These are phyloP conservation scores for Aplodontia rufa DNA, from an alignment of 2,113 vertebrate genomes.

Conservation along the genomic window DNA sequence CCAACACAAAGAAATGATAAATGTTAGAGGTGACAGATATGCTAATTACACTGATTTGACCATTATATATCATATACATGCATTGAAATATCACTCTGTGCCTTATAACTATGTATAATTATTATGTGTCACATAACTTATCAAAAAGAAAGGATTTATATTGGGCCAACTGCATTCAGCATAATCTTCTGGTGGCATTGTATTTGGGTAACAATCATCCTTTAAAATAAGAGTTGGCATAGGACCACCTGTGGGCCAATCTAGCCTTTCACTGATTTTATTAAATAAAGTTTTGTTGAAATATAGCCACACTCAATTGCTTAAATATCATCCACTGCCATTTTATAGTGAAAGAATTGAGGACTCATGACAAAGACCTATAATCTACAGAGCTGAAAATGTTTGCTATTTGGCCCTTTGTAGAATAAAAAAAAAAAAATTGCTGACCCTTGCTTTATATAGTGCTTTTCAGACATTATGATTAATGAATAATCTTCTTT, in stretches of 20 bases:
- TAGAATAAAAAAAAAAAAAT: constrained; percentile 11
- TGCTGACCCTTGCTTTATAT: not conserved
- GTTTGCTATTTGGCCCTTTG: not conserved
- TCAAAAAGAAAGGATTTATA: not conserved
- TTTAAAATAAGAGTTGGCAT: not conserved
- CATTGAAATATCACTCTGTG: not conserved
- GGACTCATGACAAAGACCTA: not conserved
- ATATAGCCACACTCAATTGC: not conserved
- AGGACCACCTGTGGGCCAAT: not conserved
- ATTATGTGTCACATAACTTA: not conserved
- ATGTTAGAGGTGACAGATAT: not conserved
- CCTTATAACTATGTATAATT: not conserved
- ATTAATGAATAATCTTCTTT: not conserved
- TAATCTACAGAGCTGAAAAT: not conserved
- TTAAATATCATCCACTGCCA: not conserved
- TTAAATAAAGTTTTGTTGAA: not conserved
- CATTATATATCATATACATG: not conserved
- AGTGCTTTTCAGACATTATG: not conserved
- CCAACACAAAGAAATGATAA: not conserved
- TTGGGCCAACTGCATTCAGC: not conserved
- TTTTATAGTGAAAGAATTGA: not conserved
- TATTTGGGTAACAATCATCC: not conserved
- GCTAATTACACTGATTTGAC: not conserved
- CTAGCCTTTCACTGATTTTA: not conserved
- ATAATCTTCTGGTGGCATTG: not conserved